Percentiles rank a stretch among this genome's conserved stretches.
These are phyloP conservation scores for Esox lucius DNA, from an alignment of 2,797 vertebrate species.

Conservation along the genomic window DNA sequence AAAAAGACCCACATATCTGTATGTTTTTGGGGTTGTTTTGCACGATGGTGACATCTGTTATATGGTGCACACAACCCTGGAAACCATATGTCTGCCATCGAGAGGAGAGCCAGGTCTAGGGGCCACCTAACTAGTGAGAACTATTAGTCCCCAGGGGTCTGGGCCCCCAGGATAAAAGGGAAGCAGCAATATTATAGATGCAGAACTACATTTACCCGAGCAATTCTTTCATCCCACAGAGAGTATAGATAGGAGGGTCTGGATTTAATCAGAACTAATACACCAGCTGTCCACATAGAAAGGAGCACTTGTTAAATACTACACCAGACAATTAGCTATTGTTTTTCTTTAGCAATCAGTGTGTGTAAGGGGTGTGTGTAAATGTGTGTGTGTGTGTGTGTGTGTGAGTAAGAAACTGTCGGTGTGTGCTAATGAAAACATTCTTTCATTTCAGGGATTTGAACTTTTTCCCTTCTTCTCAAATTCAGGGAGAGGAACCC, in stretches of 20 bases:
- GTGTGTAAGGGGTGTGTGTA: constrained; percentile 9
- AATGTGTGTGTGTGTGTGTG: constrained; percentile 7
- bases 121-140: constrained; percentile 59
- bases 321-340: constrained; percentile 48
- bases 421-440: constrained; percentile 45
- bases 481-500: constrained; percentile 19
- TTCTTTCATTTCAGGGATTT: constrained; percentile 28
- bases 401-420: not conserved
- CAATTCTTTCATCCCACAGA: constrained; percentile 49
- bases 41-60: constrained; percentile 30
- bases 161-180: constrained; percentile 67
- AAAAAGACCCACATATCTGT: constrained; percentile 6
- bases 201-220: constrained; percentile 72
- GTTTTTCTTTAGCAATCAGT: constrained; percentile 47
- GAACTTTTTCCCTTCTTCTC: constrained; percentile 19
- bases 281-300: constrained; percentile 30
- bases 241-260: constrained; percentile 56
- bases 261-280: constrained; percentile 58
- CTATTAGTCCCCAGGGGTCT: constrained; percentile 56
- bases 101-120: constrained; percentile 53
- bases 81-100: constrained; percentile 68
- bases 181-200: constrained; percentile 58
- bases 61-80: constrained; percentile 35
- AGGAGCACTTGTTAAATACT: constrained; percentile 42
- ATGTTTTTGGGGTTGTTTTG: constrained; percentile 20